Base-by-base conservation (phyloP, 2,888 invertebrate genomes). In the Linnaemya vulpina region DNA sequence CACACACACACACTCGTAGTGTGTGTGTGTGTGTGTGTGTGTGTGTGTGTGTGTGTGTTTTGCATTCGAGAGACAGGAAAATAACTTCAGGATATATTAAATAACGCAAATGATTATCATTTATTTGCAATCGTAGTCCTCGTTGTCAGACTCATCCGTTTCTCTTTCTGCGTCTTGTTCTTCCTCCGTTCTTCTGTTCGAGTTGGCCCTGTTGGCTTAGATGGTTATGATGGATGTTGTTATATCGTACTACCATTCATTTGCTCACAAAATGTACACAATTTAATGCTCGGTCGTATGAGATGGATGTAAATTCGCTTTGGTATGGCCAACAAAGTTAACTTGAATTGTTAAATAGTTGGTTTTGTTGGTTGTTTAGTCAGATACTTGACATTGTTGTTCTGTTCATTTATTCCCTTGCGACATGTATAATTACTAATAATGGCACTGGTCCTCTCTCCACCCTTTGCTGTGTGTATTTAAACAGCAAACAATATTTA, bases 381-480 rank as follows among this genome's bases (percentile, higher is more conserved):
- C 17, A 35, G 49, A 55, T 46, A 43, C n/a, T 63, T 46, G n/a
- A 13, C 35, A 49, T 62, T 67, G 49, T 60, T 62, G 53, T 60
- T 51, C 58, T 81, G 68, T 81, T 84, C 77, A 73, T 68, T 68
- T 80, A 35, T 71, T 30, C 63, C 8, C 58, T 70, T 62, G 78
- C 81, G 43, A 82, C 65, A 78, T 70, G 75, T 65, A 78, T 85
- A 85, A 85, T 85, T 85, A 82, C 74, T 85, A 35, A 74, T 85
- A 78, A 77, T 82, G 73, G 68, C 51, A 73, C 62, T 38, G 51
- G 51, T 11, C 38, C 13, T 11, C n/a, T 25, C 25, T 22, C 17
- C 53, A 15, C 49, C 17, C 13, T 51, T 22, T 17, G 51, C 35
- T 55, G 7, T 53, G 25, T 55, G 17, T 63, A 25, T 49, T 58